Percentiles rank a stretch among this genome's conserved stretches.
These are phyloP conservation scores for Carassius auratus DNA, from an alignment of 2,113 vertebrate genomes.

Conservation along the genomic window DNA sequence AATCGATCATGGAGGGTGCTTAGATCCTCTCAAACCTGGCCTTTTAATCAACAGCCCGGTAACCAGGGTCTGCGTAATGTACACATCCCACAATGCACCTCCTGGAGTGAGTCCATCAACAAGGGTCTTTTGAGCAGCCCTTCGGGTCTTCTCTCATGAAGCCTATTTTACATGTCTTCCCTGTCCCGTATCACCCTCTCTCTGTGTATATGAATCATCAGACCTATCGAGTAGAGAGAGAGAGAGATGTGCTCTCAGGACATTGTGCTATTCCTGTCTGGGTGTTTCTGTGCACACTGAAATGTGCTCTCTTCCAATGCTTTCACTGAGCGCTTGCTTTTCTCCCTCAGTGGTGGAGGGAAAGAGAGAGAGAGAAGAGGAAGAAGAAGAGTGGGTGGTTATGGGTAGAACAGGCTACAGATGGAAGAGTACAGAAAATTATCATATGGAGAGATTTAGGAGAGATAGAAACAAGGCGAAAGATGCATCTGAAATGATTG, in stretches of 20 bases:
- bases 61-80: conserved; percentile 48
- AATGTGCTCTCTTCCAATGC: conserved; percentile 53
- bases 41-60: conserved; percentile 39
- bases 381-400: conserved; percentile 41
- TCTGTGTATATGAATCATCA: conserved; percentile 57
- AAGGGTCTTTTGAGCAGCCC: background rate
- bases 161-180: conserved; percentile 52
- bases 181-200: conserved; percentile 53
- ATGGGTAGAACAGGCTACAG: conserved; percentile 46
- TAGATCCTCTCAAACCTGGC: conserved; percentile 29
- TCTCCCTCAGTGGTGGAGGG: conserved; percentile 40
- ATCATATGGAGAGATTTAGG: conserved; percentile 27
- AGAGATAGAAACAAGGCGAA: background rate
- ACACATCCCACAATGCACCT: conserved; percentile 21
- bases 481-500: background rate
- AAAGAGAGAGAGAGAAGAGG: conserved; percentile 32
- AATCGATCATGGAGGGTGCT: conserved; percentile 43
- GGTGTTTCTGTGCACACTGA: conserved; percentile 55
- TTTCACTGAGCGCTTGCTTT: conserved; percentile 48
- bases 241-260: conserved; percentile 39
- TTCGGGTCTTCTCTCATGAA: conserved; percentile 11
- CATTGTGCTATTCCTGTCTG: conserved; percentile 59
- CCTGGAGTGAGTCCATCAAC: conserved; percentile 4
- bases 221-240: conserved; percentile 29
- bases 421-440: conserved; percentile 45